Base-by-base conservation (phyloP, 2,888 invertebrate species). In the Macaria notata region DNA sequence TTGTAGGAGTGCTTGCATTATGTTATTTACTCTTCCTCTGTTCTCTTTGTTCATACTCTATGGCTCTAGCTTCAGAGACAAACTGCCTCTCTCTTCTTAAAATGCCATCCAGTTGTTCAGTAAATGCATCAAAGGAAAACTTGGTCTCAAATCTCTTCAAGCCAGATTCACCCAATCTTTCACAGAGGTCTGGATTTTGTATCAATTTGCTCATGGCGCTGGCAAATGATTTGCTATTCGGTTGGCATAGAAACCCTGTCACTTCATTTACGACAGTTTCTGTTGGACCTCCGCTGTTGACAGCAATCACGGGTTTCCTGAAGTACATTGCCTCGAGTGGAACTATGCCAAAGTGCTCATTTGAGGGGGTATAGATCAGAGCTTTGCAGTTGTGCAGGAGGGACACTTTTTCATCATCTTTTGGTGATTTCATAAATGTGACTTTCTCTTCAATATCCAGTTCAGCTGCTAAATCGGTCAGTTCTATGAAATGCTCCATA, bases 291-390 rank as follows among this genome's bases (percentile, higher is more conserved):
- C 99, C 99, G 73, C 96, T 97, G 73, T 97, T 96, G 0, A 97
- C 95, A 0, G 99, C 99, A 66, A 99, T 95, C 0, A 99, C 98
- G 4, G 99, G 98, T 75, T 97, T 96, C 3, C 94, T 92, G 79
- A 95, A 94, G 78, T 97, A 97, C 99, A 99, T 99, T 0, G 99
- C 98, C 92, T 99, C 99, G 53, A 99, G 91, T 0, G 99, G 99
- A 6, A 99, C 99, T 72, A 99, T 99, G 4, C 99, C 99, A 92
- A 99, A 99, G 88, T 99, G 99, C 83, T 99, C 99, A 79, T 97
- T 96, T 3, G 95, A 94, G 1, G 99, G 99, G 5, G 99, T 99
- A 78, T 99, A 99, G 30, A 99, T 78, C 29, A 99, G 87, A 64
- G 96, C 95, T 54, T 94, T 93, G 68, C 96, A 95, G 56, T 94